These are phyloP conservation scores for Metellina segmentata DNA, from an alignment of 2,888 invertebrate genomes.

Conservation along the genomic window DNA sequence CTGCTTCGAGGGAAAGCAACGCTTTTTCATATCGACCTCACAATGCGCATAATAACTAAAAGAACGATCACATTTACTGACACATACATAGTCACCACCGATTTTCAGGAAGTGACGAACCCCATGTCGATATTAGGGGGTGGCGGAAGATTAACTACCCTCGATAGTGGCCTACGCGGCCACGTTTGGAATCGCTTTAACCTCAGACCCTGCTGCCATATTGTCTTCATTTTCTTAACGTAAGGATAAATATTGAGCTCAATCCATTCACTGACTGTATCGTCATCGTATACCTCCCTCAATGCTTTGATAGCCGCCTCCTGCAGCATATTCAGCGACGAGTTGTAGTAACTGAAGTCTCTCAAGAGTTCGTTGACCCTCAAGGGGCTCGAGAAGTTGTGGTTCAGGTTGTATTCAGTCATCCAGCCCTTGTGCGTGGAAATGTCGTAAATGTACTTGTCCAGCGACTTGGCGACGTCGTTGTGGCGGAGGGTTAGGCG, in stretches of 20 bases:
- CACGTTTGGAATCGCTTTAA: constrained; percentile 77
- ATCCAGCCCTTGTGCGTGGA: constrained; percentile 78
- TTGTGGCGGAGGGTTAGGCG: constrained; percentile 77
- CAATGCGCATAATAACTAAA: constrained; percentile 17
- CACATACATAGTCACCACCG: constrained; percentile 30
- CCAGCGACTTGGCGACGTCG: constrained; percentile 77
- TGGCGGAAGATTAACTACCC: constrained; percentile 31
- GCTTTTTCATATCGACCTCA: constrained; percentile 22
- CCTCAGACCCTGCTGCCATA: constrained; percentile 72
- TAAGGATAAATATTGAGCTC: constrained; percentile 78
- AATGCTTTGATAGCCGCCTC: constrained; percentile 83
- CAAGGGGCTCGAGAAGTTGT: constrained; percentile 78
- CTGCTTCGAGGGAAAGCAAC: neutral
- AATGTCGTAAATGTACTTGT: constrained; percentile 78
- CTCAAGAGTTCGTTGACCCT: constrained; percentile 79
- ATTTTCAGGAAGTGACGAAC: constrained; percentile 68
- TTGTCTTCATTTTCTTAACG: constrained; percentile 77
- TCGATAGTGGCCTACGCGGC: constrained; percentile 77
- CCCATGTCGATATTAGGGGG: constrained; percentile 57
- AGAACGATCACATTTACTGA: constrained; percentile 71
- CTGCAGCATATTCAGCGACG: constrained; percentile 74
- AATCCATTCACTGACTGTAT: constrained; percentile 79
- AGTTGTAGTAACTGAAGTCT: constrained; percentile 77
- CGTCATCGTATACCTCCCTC: constrained; percentile 82
- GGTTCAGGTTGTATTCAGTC: constrained; percentile 78